Conservation (phyloP, 2,888 invertebrate species). For the Drosophila infuscata region DNA sequence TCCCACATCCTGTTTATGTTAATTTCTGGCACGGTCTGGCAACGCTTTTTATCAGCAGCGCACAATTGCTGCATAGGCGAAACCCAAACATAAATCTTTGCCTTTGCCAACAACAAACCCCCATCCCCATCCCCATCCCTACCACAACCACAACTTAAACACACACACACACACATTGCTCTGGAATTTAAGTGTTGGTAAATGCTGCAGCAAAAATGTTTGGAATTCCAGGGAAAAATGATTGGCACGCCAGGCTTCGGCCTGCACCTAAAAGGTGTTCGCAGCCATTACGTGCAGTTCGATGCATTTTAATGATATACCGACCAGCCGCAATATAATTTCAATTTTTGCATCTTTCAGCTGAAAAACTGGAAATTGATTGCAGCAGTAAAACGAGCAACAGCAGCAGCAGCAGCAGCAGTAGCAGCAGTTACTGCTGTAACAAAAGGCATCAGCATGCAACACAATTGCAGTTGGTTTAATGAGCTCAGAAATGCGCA, state of each 20-base stretch:
- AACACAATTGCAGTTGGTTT: constrained; percentile 73
- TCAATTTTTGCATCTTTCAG: constrained; percentile 74
- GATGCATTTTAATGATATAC: constrained; percentile 76
- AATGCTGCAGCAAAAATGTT: constrained; percentile 38
- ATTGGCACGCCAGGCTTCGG: constrained; percentile 39
- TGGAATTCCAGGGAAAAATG: constrained; percentile 54
- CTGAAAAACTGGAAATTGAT: constrained; percentile 74
- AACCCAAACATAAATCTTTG: constrained; percentile 51
- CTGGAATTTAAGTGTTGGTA: constrained; percentile 37
- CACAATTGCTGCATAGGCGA: constrained; percentile 48
- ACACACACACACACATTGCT: constrained; percentile 20
- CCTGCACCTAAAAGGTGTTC: constrained; percentile 50
- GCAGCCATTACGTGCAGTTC: constrained; percentile 60
- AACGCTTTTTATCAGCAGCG: constrained; percentile 51
- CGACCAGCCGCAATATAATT: constrained; percentile 65
- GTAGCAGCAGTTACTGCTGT: constrained; percentile 16
- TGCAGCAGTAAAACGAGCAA: constrained; percentile 42
- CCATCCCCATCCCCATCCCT: not conserved
- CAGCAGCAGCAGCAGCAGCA: constrained; percentile 18
- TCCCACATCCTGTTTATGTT: constrained; percentile 82
- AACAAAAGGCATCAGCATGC: constrained; percentile 51
- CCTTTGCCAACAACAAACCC: not conserved
- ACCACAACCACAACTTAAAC: constrained; percentile 4
- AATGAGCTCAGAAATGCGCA: constrained; percentile 76
- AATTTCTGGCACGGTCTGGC: constrained; percentile 70